Evolutionary conservation across 2,888 invertebrate species (phyloP), one percentile per base, ranked within the genome.

Genomic region (Drosophila ustulata): DNA sequence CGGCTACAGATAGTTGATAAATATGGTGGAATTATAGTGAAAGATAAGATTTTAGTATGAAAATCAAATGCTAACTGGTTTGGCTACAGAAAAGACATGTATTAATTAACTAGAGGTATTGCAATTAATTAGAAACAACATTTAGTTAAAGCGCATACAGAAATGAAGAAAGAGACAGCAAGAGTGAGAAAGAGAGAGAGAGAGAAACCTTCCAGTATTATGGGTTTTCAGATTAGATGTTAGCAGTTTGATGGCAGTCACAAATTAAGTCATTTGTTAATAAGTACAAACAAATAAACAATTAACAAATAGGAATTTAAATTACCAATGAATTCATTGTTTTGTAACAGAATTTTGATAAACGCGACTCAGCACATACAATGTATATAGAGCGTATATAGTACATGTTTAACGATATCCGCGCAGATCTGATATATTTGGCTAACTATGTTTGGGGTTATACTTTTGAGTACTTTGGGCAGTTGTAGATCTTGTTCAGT

Each of bases 1-100:
- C 34, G 32, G 25, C 55, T 32, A 32, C 8, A 4, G 4, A 45
- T 41, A 41, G 13, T 13, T 6, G 18, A 53, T 18, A 53, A 28
- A 41, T 11, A 23, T 11, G 18, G 18, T 28, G 28, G 13, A 28
- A 13, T 5, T 46, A 46, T 13, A 46, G 34, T 18, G 32, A 32
- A 23, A 50, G 30, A 50, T 32, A 32, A 45, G 28, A 46, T 53
- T 65, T 66, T 52, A 64, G 57, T 47, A 57, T 46, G 41, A 59
- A 50, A 59, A 50, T 49, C 43, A 58, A 58, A 91, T 88, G 90
- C 91, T 91, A 90, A 91, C 90, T 91, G 90, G 90, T 88, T 85
- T 72, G 66, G 79, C 75, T 76, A 85, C 69, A 75, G 34, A 59
- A 47, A 57, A 65, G 56, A 59, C 11, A 37, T 51, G 59, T 25